A percentile compares a stretch with the other conserved stretches of the same genome.
These are phyloP conservation scores for Microplitis mediator DNA, from an alignment of 1,140 invertebrate genomes.

Conservation along the genomic window DNA sequence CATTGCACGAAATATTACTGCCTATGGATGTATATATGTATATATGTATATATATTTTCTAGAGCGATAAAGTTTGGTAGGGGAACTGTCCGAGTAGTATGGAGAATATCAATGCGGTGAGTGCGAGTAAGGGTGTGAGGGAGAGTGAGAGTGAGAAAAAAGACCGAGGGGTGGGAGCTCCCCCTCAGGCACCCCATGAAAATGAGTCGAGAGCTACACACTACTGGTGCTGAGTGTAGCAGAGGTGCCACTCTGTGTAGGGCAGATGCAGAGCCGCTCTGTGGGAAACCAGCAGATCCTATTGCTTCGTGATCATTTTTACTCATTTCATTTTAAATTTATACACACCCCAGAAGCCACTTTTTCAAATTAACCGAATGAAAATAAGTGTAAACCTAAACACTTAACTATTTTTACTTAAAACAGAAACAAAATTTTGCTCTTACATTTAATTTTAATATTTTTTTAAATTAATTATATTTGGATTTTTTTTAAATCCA, in stretches of 20 bases:
- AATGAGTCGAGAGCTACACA: conserved; percentile 2
- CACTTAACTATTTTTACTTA: no score
- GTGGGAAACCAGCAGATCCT: conserved; percentile 54
- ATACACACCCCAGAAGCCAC: not conserved
- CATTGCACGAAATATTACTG: not conserved
- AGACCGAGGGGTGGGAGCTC: conserved; percentile 7
- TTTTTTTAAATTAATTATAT: no score
- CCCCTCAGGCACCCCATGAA: conserved; percentile 19
- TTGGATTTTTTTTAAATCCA: no score
- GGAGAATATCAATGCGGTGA: no score
- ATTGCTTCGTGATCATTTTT: conserved; percentile 1
- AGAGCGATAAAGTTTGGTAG: no score
- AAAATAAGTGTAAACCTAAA: not conserved
- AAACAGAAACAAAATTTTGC: no score
- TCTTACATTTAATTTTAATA: no score
- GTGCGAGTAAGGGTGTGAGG: no score
- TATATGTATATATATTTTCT: not conserved
- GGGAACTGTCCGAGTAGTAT: no score
- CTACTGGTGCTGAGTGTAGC: not conserved
- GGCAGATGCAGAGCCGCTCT: conserved; percentile 54
- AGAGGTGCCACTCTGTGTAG: conserved; percentile 32
- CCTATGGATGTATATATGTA: not conserved
- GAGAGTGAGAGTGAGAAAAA: conserved; percentile 8
- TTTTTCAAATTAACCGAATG: not conserved
- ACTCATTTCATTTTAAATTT: not conserved